Evolutionary conservation across 30 jellyfish, hydroid and myxozoan genomes (phyloP), one percentile per base, ranked within the genome.

Genomic region (Euphysa ruthae): DNA sequence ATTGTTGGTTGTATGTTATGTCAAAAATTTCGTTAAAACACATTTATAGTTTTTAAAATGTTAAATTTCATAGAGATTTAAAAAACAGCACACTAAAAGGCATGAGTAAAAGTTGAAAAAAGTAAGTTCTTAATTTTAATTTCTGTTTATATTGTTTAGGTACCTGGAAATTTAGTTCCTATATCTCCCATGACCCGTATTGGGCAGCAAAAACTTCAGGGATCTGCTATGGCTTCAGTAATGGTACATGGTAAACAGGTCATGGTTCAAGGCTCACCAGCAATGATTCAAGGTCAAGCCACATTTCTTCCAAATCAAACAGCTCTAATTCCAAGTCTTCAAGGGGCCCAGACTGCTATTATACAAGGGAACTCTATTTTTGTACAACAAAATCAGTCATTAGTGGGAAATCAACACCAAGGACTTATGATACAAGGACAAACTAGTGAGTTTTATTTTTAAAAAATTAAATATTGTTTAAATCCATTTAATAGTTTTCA

Each of bases 221-320:
- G 82, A 24, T 77, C 77, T 38, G 87, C 93, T 3, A 88, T 88
- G 97, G 94, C 97, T 33, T 88, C 97, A 8, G 97, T 88, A 27
- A 78, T 88, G 93, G 94, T 88, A 26, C 84, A 88, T 50, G 97
- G 97, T 25, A 88, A 88, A 35, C 97, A 74, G 64, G 93, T 88
- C 21, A 81, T 88, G 97, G 97, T 88, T 4, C 97, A 81, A 49
- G 97, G 97, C 15, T 86, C 82, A 61, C 79, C 96, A 5, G 96
- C 93, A 8, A 70, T 88, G 90, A 78, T 88, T 6, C 93, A 78
- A 57, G 97, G 97, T 7, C 97, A 88, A 43, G 95, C 97, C 24
- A 80, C 97, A 10, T 78, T 77, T 73, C 79, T 88, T 22, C 95
- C 95, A 27, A 85, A 85, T 32, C 95, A 85, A 58, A 71, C 95